Evolutionary conservation across 2,888 invertebrate genomes (phyloP), one percentile per base, ranked within the genome.

Genomic region (Drosophila prostipennis): DNA sequence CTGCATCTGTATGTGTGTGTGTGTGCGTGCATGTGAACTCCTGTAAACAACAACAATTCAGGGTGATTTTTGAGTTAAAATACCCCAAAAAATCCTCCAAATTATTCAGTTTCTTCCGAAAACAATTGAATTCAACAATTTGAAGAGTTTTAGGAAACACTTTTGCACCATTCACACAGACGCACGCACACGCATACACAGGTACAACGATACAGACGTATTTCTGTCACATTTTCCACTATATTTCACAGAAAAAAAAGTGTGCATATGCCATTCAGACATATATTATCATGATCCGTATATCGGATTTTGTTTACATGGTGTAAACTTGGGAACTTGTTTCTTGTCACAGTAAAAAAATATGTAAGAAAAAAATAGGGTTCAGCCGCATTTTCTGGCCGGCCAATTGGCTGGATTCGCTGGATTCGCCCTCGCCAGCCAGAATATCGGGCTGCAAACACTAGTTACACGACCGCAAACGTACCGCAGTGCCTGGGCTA

Each of bases 241-340:
- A 19, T 16, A 16, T 34, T 34, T 48, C 48, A 48, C 48, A 48
- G 48, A 32, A 48, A 48, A 48, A 48, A 48, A 48, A 34, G 7
- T 11, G 14, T 13, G 13, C 5, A 23, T 45, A 3, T 16, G 11
- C 14, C 46, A 11, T 16, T 6, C 16, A 32, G 46, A 14, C 26
- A 29, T 14, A 46, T 29, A 29, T 26, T 3, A 16, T 48, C 2
- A 7, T 16, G 8, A 16, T 32, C 16, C 16, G 34, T 13, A 13
- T 6, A 4, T 3, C 13, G 34, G 16, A 14, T 16, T n/a, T 42
- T 48, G 48, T 48, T 48, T 48, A 48, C 16, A 48, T 34, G 32
- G 16, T 19, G 48, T 34, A 48, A 19, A 19, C 32, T 48, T 34
- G 34, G 4, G 11, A 34, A 34, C 34, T 34, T 34, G 34, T 6